Base-by-base conservation (phyloP, 2,797 vertebrate species). In the Microctenopoma steveboyesi region DNA sequence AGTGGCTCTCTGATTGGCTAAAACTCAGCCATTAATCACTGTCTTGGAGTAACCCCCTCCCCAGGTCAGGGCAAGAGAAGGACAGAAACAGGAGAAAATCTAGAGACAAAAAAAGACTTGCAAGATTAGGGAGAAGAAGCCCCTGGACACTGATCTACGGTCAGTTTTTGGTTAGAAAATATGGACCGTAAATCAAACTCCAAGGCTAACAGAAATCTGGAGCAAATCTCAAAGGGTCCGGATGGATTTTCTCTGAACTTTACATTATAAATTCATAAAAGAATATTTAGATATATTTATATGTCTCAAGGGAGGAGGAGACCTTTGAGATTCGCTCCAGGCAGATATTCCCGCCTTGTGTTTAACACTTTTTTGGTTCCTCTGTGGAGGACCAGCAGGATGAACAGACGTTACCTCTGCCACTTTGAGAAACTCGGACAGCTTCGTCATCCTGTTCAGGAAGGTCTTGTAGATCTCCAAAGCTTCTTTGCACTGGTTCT, bases 381-480 rank as follows among this genome's bases (percentile, higher is more conserved):
- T 75, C 73, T 33, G 42, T 33, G 59, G 83, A 78, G 64, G 58
- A 76, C 57, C 47, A 48, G 55, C 49, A 35, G 66, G 85, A 79
- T 66, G 45, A 79, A 91, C 75, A 64, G 70, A 90, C 86, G 83
- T 93, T 96, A 99, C 97, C 96, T 99, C 95, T 67, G 97, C 96
- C 81, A 98, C 96, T 94, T 97, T 97, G 91, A 99, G 95, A 88
- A 97, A 98, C 91, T 97, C 95, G 8, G 95, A 95, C 75, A 97
- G 86, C 92, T 95, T 98, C 88, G 94, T 96, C 95, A 96, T 97
- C 88, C 96, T 95, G 93, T 93, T 94, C 78, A 98, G 95, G 91
- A 98, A 99, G 64, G 94, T 96, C 94, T 96, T 97, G 93, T 98
- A 99, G 91, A 98, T 96, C 92, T 98, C 97, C 94, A 99, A 86